phyloP scores from a whole-genome alignment of 2,888 invertebrate species.

The Alentia gelatinosa region DNA sequence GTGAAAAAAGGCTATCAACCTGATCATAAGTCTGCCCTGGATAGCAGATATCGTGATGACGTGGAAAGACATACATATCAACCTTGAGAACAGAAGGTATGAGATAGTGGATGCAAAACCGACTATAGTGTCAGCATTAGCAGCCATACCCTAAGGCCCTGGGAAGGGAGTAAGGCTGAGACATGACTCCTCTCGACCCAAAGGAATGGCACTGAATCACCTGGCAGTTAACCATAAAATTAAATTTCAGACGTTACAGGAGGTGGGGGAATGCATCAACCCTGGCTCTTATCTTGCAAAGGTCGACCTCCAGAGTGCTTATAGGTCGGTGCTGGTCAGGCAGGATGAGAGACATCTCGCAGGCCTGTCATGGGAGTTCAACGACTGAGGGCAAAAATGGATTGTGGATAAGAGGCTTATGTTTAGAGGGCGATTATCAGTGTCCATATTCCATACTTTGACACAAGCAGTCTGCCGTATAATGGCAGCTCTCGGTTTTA shows the following conservation, averaged over 20 bases:
- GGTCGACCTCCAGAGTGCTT: not conserved
- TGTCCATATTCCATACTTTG: not conserved
- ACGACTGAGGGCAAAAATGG: not conserved
- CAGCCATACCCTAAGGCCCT: no score
- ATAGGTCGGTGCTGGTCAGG: not conserved
- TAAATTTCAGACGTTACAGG: not conserved
- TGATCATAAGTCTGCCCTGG: no score
- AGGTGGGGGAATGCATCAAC: not conserved
- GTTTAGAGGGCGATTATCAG: not conserved
- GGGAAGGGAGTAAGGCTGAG: no score
- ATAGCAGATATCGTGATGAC: no score
- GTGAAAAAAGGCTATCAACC: no score
- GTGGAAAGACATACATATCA: no score
- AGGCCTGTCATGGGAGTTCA: not conserved
- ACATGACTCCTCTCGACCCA: no score
- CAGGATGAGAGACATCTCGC: not conserved
- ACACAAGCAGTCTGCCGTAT: not conserved
- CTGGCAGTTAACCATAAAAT: not conserved
- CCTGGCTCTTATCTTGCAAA: not conserved
- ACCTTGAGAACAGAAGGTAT: no score
- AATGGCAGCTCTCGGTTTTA: not conserved
- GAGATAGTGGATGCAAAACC: no score
- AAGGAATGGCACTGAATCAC: no score
- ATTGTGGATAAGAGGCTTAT: not conserved
- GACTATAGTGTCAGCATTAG: no score